A percentile compares a stretch with the other conserved stretches of the same genome.
These are phyloP conservation scores for Andrena cerasifolii DNA, from an alignment of 1,140 invertebrate genomes.

Conservation along the genomic window DNA sequence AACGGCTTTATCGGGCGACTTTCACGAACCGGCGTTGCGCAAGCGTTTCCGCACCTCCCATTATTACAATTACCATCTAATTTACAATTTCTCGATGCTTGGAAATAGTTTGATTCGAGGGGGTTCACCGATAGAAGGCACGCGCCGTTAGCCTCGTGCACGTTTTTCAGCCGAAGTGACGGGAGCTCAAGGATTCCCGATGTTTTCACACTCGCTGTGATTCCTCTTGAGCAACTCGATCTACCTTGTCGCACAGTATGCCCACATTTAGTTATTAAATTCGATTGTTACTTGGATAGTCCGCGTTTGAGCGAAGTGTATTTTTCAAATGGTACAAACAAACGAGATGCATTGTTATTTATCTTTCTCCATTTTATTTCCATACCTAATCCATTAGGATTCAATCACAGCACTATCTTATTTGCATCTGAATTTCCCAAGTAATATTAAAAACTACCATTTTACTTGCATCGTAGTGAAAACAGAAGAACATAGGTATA, in stretches of 20 bases:
- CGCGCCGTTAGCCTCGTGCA: neutral
- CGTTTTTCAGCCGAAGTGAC: neutral
- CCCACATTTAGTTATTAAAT: neutral
- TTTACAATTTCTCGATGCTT: neutral
- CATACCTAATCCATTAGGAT: too few relatives aligned
- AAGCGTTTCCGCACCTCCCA: neutral
- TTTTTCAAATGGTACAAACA: too few relatives aligned
- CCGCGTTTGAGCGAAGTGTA: neutral
- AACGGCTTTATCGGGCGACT: neutral
- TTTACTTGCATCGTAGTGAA: too few relatives aligned
- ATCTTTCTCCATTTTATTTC: too few relatives aligned
- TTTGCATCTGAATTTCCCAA: too few relatives aligned
- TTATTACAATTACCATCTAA: neutral
- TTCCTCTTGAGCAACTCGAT: neutral
- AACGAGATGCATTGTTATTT: too few relatives aligned
- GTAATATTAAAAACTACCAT: too few relatives aligned
- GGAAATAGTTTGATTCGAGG: neutral
- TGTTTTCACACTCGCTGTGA: neutral
- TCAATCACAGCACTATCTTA: too few relatives aligned
- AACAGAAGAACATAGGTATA: too few relatives aligned
- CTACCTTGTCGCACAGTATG: neutral
- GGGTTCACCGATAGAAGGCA: neutral
- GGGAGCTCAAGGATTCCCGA: neutral
- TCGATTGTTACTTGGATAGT: neutral
- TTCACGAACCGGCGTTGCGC: neutral